phyloP scores from a whole-genome alignment of 2,797 vertebrate genomes.

The Australoheros facetus region DNA sequence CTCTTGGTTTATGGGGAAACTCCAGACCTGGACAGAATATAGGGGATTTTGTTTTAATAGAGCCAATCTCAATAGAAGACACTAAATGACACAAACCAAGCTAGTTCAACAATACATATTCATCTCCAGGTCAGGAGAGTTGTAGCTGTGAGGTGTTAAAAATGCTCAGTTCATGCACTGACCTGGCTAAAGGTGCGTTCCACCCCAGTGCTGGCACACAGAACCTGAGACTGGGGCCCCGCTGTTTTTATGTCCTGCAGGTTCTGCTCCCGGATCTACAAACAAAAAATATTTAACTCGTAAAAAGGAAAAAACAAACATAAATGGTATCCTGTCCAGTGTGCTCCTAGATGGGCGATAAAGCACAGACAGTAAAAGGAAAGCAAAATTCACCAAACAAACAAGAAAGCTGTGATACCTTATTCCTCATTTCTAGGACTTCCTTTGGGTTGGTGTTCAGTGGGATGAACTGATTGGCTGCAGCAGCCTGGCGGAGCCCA shows the following conservation, averaged over 20 bases:
- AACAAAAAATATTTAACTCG: conserved; percentile 9
- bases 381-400: background rate
- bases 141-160: conserved; percentile 28
- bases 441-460: conserved; percentile 99
- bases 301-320: background rate
- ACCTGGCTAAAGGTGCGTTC: conserved; percentile 94
- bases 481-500: conserved; percentile 89
- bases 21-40: conserved; percentile 65
- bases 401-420: conserved; percentile 79
- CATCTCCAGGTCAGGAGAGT: conserved; percentile 55
- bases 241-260: conserved; percentile 97
- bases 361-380: background rate
- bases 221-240: conserved; percentile 95
- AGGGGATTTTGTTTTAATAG: background rate
- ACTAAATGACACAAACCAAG: background rate
- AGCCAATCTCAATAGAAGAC: background rate
- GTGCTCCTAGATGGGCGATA: background rate
- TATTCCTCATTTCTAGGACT: conserved; percentile 99
- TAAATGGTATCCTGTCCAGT: background rate
- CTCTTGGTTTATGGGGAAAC: conserved; percentile 9
- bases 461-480: conserved; percentile 98
- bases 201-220: conserved; percentile 85
- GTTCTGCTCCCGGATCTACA: conserved; percentile 97
- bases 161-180: conserved; percentile 66
- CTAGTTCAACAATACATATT: conserved; percentile 9